phyloP scores from a whole-genome alignment of 2,797 vertebrate genomes.

The Anniella stebbinsi region DNA sequence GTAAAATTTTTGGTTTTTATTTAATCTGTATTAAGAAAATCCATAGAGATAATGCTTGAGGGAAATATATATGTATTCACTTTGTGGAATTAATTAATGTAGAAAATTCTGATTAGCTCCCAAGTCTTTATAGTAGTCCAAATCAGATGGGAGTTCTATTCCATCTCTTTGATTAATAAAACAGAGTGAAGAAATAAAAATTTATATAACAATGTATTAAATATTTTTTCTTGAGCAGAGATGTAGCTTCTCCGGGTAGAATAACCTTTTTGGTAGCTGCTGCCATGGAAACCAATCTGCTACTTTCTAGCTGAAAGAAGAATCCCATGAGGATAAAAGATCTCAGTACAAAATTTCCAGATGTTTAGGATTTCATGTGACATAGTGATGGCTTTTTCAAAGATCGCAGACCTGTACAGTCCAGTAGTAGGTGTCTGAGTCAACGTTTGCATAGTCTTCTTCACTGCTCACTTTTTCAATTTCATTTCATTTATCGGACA shows the following conservation, averaged over 20 bases:
- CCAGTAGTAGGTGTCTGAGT: neutral
- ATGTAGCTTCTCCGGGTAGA: conserved; percentile 34
- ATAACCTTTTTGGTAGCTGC: conserved; percentile 62
- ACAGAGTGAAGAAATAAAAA: conserved; percentile 44
- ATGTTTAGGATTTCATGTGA: conserved; percentile 37
- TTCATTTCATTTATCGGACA: conserved; percentile 3
- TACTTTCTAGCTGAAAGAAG: conserved; percentile 54
- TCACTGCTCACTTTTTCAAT: neutral
- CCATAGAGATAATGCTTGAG: conserved; percentile 46
- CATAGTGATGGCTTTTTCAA: neutral
- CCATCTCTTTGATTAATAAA: conserved; percentile 44
- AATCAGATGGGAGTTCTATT: conserved; percentile 33
- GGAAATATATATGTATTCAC: conserved; percentile 32
- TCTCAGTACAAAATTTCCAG: conserved; percentile 7
- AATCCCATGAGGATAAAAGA: conserved; percentile 42
- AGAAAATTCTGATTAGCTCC: conserved; percentile 52
- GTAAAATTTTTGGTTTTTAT: conserved; percentile 53
- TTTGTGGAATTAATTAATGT: conserved; percentile 47
- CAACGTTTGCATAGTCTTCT: neutral
- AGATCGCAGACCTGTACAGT: neutral
- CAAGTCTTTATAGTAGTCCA: conserved; percentile 34
- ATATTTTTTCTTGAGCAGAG: conserved; percentile 50
- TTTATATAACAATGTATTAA: conserved; percentile 48
- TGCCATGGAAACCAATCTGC: conserved; percentile 62
- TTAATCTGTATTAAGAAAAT: conserved; percentile 56